These are phyloP conservation scores for Oreochromis grahami DNA, from an alignment of 2,797 vertebrate genomes.

Conservation along the genomic window DNA sequence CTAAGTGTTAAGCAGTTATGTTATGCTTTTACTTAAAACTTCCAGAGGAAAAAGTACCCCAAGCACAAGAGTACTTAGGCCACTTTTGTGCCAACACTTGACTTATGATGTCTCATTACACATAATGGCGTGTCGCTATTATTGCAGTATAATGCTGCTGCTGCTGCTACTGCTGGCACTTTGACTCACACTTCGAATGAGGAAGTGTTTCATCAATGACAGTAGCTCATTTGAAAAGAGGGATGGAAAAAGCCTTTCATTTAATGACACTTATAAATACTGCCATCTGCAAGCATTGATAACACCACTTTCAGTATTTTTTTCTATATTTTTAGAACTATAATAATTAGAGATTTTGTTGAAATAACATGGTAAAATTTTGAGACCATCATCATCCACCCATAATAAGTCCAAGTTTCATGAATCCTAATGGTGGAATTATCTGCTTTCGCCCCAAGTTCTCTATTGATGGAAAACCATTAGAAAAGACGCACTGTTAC, in stretches of 20 bases:
- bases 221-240: not conserved
- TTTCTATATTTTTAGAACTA: not conserved
- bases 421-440: not conserved
- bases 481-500: not conserved
- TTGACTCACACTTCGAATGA: not conserved
- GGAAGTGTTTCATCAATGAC: not conserved
- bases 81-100: not conserved
- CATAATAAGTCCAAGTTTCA: not conserved
- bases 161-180: not conserved
- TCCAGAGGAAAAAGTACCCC: not conserved
- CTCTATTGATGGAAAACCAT: not conserved
- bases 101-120: not conserved
- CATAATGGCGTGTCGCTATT: not conserved
- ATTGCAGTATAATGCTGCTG: not conserved
- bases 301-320: not conserved
- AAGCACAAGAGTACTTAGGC: not conserved
- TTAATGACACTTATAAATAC: not conserved
- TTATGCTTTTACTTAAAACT: not conserved
- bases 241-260: not conserved
- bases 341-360: not conserved
- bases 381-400: not conserved
- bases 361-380: not conserved
- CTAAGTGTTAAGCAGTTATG: not conserved
- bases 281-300: not conserved
- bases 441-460: not conserved